These are phyloP conservation scores for Eupithecia subumbrata DNA, from an alignment of 2,888 invertebrate species.

Conservation along the genomic window DNA sequence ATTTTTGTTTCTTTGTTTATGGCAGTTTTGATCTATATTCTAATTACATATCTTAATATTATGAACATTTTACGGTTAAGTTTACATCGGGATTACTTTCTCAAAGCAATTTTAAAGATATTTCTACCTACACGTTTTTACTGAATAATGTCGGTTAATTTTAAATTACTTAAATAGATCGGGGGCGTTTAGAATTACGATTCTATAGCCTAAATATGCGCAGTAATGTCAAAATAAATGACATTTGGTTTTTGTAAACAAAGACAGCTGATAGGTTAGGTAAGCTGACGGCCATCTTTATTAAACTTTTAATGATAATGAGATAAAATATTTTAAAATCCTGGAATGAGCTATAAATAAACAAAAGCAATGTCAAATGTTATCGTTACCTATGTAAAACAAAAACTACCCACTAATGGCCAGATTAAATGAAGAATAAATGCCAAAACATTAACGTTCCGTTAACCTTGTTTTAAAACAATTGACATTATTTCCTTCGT, in stretches of 20 bases:
- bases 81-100: background rate
- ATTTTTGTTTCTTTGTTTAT: slow-evolving; percentile 32
- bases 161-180: background rate
- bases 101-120: background rate
- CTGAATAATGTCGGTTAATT: background rate
- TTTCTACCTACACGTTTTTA: background rate
- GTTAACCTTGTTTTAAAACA: background rate
- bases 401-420: background rate
- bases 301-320: background rate
- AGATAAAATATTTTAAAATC: background rate
- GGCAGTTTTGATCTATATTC: background rate
- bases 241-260: slow-evolving; percentile 31
- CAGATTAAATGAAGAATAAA: background rate
- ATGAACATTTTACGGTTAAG: too few species aligned
- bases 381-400: background rate
- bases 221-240: slow-evolving; percentile 12
- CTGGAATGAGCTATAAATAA: background rate
- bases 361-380: background rate
- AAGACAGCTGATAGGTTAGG: slow-evolving; percentile 35
- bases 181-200: background rate
- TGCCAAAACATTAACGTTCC: background rate
- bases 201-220: background rate
- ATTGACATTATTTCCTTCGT: background rate
- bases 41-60: too few species aligned
- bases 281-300: slow-evolving; percentile 29